Percentiles rank a stretch among this genome's conserved stretches.
Conservation (phyloP, 2,888 invertebrate genomes). For the Pammene aurita region DNA sequence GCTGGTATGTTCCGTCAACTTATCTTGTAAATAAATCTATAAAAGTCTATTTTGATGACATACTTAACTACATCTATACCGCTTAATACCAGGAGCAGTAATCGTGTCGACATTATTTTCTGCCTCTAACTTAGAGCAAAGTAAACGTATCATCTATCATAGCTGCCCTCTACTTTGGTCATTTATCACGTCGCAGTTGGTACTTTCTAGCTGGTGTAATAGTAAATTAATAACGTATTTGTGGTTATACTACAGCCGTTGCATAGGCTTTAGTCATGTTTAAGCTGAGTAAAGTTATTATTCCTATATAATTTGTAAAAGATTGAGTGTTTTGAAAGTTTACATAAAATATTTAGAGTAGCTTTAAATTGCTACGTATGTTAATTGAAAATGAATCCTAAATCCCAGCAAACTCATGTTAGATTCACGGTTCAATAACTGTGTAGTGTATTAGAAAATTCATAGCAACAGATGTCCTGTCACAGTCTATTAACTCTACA, state of each 20-base stretch:
- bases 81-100: constrained; percentile 27
- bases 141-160: constrained; percentile 60
- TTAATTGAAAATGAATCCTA: constrained; percentile 25
- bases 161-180: constrained; percentile 53
- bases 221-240: constrained; percentile 56
- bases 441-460: constrained; percentile 17
- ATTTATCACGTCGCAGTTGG: constrained; percentile 54
- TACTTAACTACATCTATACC: constrained; percentile 2
- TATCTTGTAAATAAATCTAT: neutral
- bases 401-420: constrained; percentile 21
- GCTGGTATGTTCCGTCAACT: constrained; percentile 2
- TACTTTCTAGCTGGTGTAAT: constrained; percentile 48
- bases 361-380: constrained; percentile 15
- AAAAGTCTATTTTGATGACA: neutral
- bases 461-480: constrained; percentile 30
- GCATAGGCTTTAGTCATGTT: neutral
- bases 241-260: neutral
- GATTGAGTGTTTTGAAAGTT: neutral
- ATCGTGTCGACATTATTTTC: constrained; percentile 35
- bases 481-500: constrained; percentile 16
- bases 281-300: neutral
- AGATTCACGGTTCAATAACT: constrained; percentile 20
- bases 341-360: neutral
- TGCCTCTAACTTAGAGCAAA: constrained; percentile 41
- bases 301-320: neutral